Percentiles rank a stretch among this genome's conserved stretches.
These are phyloP conservation scores for Microdon myrmicae DNA, from an alignment of 2,888 invertebrate species.

Conservation along the genomic window DNA sequence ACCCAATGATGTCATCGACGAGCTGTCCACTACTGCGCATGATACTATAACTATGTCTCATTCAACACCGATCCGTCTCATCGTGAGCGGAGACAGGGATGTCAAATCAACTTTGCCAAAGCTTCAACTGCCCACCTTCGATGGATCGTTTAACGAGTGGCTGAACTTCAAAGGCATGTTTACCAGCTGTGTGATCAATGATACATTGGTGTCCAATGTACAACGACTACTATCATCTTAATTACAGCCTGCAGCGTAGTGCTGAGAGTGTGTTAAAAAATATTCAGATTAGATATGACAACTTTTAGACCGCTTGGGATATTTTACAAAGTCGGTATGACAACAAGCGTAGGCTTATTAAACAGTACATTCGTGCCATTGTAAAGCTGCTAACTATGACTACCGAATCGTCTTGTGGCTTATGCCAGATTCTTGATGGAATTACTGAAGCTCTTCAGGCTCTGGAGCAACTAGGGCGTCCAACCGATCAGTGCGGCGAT, in stretches of 20 bases:
- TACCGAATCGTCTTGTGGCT: too few relatives aligned
- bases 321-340: too few relatives aligned
- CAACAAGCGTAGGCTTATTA: too few relatives aligned
- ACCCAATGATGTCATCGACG: too few relatives aligned
- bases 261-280: constrained; percentile 15
- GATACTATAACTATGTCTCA: too few relatives aligned
- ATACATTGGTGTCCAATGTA: background rate
- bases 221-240: constrained; percentile 22
- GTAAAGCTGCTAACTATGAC: constrained; percentile 1
- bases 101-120: constrained; percentile 12
- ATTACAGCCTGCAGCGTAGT: constrained; percentile 13
- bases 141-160: constrained; percentile 15
- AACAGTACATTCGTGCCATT: constrained; percentile 20
- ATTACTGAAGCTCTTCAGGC: constrained; percentile 24
- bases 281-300: constrained; percentile 7
- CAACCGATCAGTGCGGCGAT: constrained; percentile 23
- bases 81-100: too few relatives aligned
- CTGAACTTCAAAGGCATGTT: constrained; percentile 18
- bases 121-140: too few relatives aligned
- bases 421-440: constrained; percentile 23
- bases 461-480: constrained; percentile 18
- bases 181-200: constrained; percentile 6
- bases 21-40: too few relatives aligned
- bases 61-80: too few relatives aligned
- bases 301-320: too few relatives aligned